Percentiles rank a stretch among this genome's conserved stretches.
These are phyloP conservation scores for Actinopyga echinites DNA, from an alignment of 53 echinoderm and acorn worm species.

Conservation along the genomic window DNA sequence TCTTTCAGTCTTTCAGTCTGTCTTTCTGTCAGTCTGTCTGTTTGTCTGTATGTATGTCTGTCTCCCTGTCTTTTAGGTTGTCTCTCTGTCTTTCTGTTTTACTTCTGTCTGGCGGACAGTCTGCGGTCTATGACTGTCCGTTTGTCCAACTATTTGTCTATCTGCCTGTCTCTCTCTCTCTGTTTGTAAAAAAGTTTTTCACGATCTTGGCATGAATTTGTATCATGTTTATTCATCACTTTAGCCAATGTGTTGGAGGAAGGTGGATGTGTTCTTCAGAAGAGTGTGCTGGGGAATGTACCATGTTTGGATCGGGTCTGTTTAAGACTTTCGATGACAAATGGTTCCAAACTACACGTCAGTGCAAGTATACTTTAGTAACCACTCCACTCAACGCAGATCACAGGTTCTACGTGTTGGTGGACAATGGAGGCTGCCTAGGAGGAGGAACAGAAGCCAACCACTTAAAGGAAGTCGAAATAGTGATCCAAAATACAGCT, in stretches of 20 bases:
- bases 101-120: background rate
- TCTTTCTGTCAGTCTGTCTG: too few relatives aligned
- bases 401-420: background rate
- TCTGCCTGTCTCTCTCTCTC: too few relatives aligned
- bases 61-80: background rate
- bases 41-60: too few relatives aligned
- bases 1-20: too few relatives aligned
- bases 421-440: background rate
- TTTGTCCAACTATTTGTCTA: too few relatives aligned
- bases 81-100: background rate
- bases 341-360: background rate
- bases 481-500: background rate
- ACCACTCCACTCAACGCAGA: background rate
- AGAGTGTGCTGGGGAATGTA: slow-evolving; percentile 18
- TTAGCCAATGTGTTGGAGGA: slow-evolving; percentile 7
- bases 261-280: background rate
- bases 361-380: background rate
- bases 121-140: too few relatives aligned
- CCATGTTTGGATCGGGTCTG: slow-evolving; percentile 10
- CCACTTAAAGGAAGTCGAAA: background rate
- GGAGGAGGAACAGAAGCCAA: background rate
- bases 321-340: slow-evolving; percentile 9
- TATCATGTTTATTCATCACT: too few relatives aligned
- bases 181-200: too few relatives aligned
- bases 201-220: too few relatives aligned